Evolutionary conservation across 2,797 vertebrate species (phyloP).

Genomic region (Eupleurogrammus muticus): DNA sequence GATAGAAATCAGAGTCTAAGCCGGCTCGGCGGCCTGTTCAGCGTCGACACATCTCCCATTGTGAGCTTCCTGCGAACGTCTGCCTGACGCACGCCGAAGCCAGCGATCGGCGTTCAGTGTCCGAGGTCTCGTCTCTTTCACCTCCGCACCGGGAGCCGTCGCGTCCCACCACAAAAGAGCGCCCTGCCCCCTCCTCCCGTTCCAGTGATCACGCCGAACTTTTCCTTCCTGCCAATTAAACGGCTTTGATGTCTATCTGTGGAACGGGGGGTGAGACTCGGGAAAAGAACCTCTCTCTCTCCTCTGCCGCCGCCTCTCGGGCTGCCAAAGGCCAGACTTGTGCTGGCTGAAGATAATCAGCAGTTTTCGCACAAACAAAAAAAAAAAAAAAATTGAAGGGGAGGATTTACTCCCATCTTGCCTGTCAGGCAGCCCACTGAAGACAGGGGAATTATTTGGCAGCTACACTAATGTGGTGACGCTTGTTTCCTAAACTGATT

Average conservation of each 20-base stretch:
- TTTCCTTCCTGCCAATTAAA: constrained; percentile 70
- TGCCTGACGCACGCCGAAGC: no score
- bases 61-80: constrained; percentile 12
- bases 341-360: constrained; percentile 72
- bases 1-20: constrained; percentile 72
- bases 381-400: constrained; percentile 48
- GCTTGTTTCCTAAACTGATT: constrained; percentile 82
- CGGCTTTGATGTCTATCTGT: constrained; percentile 71
- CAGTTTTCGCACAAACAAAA: constrained; percentile 69
- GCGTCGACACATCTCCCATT: constrained; percentile 26
- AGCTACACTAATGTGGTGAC: constrained; percentile 75
- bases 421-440: constrained; percentile 68
- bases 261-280: constrained; percentile 30
- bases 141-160: constrained; percentile 41
- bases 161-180: constrained; percentile 24
- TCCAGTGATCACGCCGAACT: constrained; percentile 53
- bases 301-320: constrained; percentile 55
- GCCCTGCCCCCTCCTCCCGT: background rate
- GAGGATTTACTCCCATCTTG: constrained; percentile 72
- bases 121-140: constrained; percentile 47
- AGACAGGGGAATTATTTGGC: constrained; percentile 77
- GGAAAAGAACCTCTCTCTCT: constrained; percentile 45
- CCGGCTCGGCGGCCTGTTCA: constrained; percentile 35
- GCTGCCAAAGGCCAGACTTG: constrained; percentile 64
- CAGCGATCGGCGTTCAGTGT: constrained; percentile 55